Percentiles rank a stretch among this genome's conserved stretches.
phyloP scores from a whole-genome alignment of 2,797 vertebrate species.

The Botia kubotai region DNA sequence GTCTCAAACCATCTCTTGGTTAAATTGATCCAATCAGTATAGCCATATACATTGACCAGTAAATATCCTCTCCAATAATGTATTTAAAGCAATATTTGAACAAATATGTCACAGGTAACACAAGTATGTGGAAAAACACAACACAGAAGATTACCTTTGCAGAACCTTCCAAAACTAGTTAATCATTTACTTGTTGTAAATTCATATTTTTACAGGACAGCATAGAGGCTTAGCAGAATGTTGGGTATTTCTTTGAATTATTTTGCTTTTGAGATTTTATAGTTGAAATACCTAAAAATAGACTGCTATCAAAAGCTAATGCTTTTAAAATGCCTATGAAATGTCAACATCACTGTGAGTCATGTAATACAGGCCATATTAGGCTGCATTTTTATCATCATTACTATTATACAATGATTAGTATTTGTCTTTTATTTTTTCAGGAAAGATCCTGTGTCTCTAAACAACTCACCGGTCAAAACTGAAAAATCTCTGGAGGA shows the following conservation, averaged over 20 bases:
- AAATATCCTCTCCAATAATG: background rate
- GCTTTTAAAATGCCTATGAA: constrained; percentile 18
- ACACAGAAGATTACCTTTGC: background rate
- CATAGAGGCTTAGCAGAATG: background rate
- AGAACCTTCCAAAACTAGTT: constrained; percentile 21
- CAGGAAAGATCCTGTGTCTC: constrained; percentile 78
- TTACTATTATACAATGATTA: no score
- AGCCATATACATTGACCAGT: background rate
- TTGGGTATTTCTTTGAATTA: background rate
- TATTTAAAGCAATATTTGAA: background rate
- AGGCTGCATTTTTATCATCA: background rate
- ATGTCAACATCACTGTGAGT: background rate
- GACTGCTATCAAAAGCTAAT: no score
- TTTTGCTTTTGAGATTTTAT: constrained; percentile 1
- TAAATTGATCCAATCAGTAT: background rate
- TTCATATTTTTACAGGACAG: background rate
- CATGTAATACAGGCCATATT: background rate
- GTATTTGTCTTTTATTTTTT: constrained; percentile 29
- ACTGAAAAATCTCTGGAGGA: constrained; percentile 86
- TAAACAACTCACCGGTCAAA: constrained; percentile 78
- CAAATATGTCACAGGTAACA: background rate
- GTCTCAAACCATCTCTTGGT: background rate
- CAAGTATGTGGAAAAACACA: background rate
- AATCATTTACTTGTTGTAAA: constrained; percentile 9
- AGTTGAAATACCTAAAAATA: background rate